phyloP scores from a whole-genome alignment of 2,888 invertebrate genomes.

The Drosophila anomelani region DNA sequence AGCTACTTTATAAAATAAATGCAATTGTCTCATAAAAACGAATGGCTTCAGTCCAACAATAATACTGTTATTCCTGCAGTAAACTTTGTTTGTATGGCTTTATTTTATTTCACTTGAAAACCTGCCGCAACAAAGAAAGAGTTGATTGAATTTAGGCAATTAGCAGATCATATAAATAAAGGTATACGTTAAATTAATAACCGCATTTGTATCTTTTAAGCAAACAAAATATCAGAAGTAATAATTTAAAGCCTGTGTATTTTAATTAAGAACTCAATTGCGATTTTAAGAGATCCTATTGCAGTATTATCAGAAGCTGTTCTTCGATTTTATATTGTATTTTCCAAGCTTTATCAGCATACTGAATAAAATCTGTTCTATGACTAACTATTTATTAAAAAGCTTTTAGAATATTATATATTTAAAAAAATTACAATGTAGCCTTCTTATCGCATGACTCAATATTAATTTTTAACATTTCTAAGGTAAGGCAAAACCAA shows the following conservation, averaged over 20 bases:
- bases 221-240: conserved; percentile 4
- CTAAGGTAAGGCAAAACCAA: background rate
- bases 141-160: conserved; percentile 20
- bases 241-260: background rate
- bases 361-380: too few species aligned
- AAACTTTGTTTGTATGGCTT: conserved; percentile 1
- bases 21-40: background rate
- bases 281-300: background rate
- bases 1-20: background rate
- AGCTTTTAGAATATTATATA: too few species aligned
- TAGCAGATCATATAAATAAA: conserved; percentile 29
- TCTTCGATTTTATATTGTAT: too few species aligned
- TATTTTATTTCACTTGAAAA: background rate
- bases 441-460: background rate
- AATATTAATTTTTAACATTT: background rate
- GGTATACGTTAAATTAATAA: conserved; percentile 2
- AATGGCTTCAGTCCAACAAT: background rate
- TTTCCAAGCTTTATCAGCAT: too few species aligned
- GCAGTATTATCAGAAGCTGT: background rate
- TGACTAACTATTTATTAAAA: too few species aligned
- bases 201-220: background rate
- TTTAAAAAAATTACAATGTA: too few species aligned
- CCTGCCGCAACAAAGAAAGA: background rate
- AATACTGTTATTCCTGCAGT: background rate
- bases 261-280: conserved; percentile 5